Evolutionary conservation across 2,797 vertebrate genomes (phyloP), one percentile per base, ranked within the genome.

Genomic region (Sebastolobus altivelis): DNA sequence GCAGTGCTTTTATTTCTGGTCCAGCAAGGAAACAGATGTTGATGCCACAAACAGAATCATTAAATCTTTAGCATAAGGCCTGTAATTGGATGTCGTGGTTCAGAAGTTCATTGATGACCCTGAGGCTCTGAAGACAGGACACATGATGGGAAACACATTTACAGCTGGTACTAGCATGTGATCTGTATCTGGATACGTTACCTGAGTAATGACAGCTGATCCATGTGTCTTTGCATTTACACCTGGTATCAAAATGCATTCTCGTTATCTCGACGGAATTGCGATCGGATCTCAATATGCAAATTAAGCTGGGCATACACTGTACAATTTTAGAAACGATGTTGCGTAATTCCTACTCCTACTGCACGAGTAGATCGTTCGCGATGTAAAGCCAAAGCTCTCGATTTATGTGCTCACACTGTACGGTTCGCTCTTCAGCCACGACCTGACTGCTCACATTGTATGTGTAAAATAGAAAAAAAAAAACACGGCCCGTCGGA

Each of bases 51-150:
- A 54, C 68, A 11, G 77, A 52, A 77, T 86, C 83, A 84, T 84
- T 85, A 81, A 80, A 79, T 80, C 69, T 73, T 67, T 37, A 16
- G 63, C 59, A 8, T 40, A 25, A 73, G 29, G 31, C 49, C 85
- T 77, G 63, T 87, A 71, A 90, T 81, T 82, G 80, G 38, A 70
- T 33, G 81, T 66, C 79, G 88, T 14, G 79, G 78, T 87, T 89
- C 82, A 89, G 58, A 86, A 79, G 77, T 90, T 89, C 65, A 86
- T 68, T 37, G 78, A 84, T 56, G 74, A 38, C 66, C 25, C 35
- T 4, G 56, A 70, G 60, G 60, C 33, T 31, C 9, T 20, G 54
- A 31, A 56, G n/a, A 27, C 56, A 13, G 18, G 7, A 52, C 43
- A 68, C 35, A 40, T 29, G 8, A 37, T 20, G 5, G 43, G 22